Evolutionary conservation across 30 jellyfish, hydroid and myxozoan species (phyloP), one percentile per base, ranked within the genome.

Genomic region (Phacellophora camtschatica): DNA sequence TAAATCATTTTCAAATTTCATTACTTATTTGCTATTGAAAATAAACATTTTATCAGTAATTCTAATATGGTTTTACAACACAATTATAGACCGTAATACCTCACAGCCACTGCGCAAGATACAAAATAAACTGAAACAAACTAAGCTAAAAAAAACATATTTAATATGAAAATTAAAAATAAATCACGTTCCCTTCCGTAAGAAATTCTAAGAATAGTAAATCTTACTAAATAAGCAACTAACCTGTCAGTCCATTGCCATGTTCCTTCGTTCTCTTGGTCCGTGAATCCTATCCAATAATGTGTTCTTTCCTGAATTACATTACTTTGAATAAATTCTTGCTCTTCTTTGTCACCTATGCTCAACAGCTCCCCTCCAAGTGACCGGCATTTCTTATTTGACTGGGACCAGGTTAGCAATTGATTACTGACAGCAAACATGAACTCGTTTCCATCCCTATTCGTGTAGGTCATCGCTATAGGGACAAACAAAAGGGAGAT

Each of bases 171-270:
- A n/a, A n/a, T n/a, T n/a, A n/a, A n/a, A n/a, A n/a, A n/a, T n/a
- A n/a, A n/a, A n/a, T n/a, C n/a, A n/a, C n/a, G n/a, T n/a, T n/a
- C n/a, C n/a, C n/a, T n/a, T n/a, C n/a, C n/a, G n/a, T n/a, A n/a
- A n/a, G n/a, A n/a, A n/a, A n/a, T n/a, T n/a, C n/a, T n/a, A n/a
- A n/a, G n/a, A n/a, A n/a, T n/a, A n/a, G n/a, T n/a, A n/a, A n/a
- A n/a, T n/a, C n/a, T n/a, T n/a, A n/a, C n/a, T n/a, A n/a, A n/a
- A n/a, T n/a, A n/a, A n/a, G n/a, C n/a, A n/a, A n/a, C 90, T 81
- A 64, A 94, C 99, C 97, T 89, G 65, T 94, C 99, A 42, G 91
- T 78, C 99, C 99, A 87, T 65, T 87, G 95, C 87, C 96, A 94
- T 3, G 71, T 76, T 25, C 99, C 99, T 45, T 94, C 98, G 48